Evolutionary conservation across 2,888 invertebrate genomes (phyloP), one percentile per base, ranked within the genome.

Genomic region (Aspidiotus destructor): DNA sequence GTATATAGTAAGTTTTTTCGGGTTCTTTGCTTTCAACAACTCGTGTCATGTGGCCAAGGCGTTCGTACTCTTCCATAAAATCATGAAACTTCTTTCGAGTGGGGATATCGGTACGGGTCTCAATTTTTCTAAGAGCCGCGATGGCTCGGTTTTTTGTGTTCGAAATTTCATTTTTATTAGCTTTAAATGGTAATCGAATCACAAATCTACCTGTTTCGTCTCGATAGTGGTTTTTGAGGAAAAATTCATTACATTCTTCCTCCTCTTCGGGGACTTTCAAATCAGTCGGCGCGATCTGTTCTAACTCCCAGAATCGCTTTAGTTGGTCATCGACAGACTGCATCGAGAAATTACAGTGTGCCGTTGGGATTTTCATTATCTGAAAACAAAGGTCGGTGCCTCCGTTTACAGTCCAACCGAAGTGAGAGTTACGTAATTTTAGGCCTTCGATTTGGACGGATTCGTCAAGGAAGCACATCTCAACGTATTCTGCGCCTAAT

Each of bases 1-100:
- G 28, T 10, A 41, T 60, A 15, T 40, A 17, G 3, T 40, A 28
- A 15, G 11, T 40, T 40, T 9, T 2, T 6, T 41, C 7, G 10
- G 28, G 28, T 28, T 60, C 13, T 13, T 60, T 5, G 41, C 1
- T 17, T 11, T 16, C 10, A 60, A 41, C 41, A 8, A 60, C 28
- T 13, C 13, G 28, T 13, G 41, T 28, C 60, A 60, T 60, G 17
- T 40, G 60, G 3, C 41, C 41, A 9, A 60, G 15, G 13, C 11
- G 11, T 40, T 60, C 60, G 7, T 60, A 60, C 60, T 60, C 40
- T 9, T 13, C 9, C 60, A 60, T 60, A 40, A 60, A 60, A 9
- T 10, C 17, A 8, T 13, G 11, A 60, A 28, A 60, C 40, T 60
- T 41, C 5, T 28, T 28, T 28, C 28, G 28, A 28, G 28, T 28